Evolutionary conservation across 2,113 vertebrate species (phyloP), one percentile per base, ranked within the genome.

Genomic region (Apaloderma vittatum): DNA sequence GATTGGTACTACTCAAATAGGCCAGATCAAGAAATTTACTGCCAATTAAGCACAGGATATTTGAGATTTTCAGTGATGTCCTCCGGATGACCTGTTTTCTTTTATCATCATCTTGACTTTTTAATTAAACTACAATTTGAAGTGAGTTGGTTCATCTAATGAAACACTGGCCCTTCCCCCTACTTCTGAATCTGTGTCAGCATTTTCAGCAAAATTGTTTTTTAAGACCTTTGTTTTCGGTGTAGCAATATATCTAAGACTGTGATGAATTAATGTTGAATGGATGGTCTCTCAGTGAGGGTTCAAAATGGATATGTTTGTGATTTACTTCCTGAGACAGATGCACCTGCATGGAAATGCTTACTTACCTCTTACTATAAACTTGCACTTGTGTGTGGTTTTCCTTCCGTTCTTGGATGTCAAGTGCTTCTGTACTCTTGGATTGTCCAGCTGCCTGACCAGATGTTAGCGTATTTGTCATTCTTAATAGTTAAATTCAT

Each of bases 11-110:
- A 12, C 63, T 96, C 43, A 90, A 48, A 89, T 77, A 87, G 81
- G 51, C 94, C 88, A 86, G 46, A 95, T 96, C 32, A 97, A 95
- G 82, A 97, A 89, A 92, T 97, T 96, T 97, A 95, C 84, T 97
- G 93, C 88, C 96, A 97, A 77, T 97, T 98, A 97, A 94, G 86
- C 86, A 90, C 94, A 95, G 95, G 91, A 97, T 97, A 78, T 97
- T 97, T 95, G 89, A 91, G 91, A 88, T 96, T 93, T 95, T 95
- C 93, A 93, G 93, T 88, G 91, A 97, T 96, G 92, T 96, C 95
- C 88, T 96, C 89, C 3, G n/a, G 88, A 91, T 96, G 91, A 95
- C 95, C 94, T 97, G 79, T 11, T 5, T 61, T 95, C 97, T 86
- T 97, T 98, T 75, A 95, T 97, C 70, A 90, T 96, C 88, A 68